Percentiles rank a stretch among this genome's conserved stretches.
Conservation (phyloP, 2,113 vertebrate species). For the Aythya baeri region DNA sequence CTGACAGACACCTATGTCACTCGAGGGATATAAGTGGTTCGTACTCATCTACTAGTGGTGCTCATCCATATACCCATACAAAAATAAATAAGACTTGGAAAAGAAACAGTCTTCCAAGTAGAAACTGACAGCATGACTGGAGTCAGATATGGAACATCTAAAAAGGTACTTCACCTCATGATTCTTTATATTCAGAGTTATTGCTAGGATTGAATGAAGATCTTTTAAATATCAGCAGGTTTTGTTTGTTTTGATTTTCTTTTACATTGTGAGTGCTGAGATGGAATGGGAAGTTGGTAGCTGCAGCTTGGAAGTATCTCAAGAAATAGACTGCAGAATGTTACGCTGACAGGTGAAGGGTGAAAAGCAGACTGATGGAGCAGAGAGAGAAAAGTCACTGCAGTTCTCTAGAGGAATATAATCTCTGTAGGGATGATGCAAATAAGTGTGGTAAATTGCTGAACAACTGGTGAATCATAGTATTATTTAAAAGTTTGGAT, state of each 20-base stretch:
- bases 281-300: not conserved
- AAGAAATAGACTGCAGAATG: not conserved
- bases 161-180: not conserved
- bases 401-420: not conserved
- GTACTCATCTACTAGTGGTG: not conserved
- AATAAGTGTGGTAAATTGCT: not conserved
- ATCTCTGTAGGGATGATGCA: accelerated
- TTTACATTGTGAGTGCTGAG: not conserved
- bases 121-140: not conserved
- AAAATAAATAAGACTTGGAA: not conserved
- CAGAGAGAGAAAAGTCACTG: not conserved
- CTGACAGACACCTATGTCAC: not conserved
- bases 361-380: not conserved
- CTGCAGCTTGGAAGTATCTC: not conserved
- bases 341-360: not conserved
- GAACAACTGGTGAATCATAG: not conserved
- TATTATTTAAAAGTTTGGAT: not conserved
- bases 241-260: not conserved
- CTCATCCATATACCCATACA: not conserved
- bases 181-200: not conserved
- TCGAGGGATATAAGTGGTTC: not conserved
- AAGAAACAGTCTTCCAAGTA: not conserved
- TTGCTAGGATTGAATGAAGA: not conserved
- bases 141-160: not conserved
- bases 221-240: not conserved